These are phyloP conservation scores for Eilema depressum DNA, from an alignment of 2,888 invertebrate genomes.

Conservation along the genomic window DNA sequence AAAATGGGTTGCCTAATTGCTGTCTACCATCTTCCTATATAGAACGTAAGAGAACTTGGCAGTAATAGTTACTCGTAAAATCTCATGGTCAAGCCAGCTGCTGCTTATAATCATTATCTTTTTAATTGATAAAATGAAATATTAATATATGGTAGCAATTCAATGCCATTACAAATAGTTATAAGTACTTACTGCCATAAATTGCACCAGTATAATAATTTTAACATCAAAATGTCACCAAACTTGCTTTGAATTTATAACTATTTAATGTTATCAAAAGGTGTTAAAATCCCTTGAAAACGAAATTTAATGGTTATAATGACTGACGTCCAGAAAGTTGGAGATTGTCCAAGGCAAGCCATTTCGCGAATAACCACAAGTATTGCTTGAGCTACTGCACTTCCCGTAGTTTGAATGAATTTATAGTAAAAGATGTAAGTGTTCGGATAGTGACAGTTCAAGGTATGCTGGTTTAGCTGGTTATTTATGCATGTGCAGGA, in stretches of 20 bases:
- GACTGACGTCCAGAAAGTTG: conserved; percentile 53
- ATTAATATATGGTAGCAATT: not conserved
- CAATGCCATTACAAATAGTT: not conserved
- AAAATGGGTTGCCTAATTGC: too few species aligned
- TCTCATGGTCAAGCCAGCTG: not conserved
- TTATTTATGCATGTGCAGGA: conserved; percentile 50
- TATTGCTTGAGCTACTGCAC: conserved; percentile 37
- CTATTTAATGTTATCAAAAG: conserved; percentile 26
- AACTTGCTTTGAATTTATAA: conserved; percentile 8
- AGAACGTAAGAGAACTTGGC: not conserved
- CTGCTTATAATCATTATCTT: not conserved
- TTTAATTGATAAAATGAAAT: not conserved
- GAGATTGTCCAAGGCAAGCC: conserved; percentile 59
- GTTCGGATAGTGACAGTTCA: conserved; percentile 38
- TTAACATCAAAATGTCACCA: conserved; percentile 1
- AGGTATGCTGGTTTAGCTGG: conserved; percentile 54
- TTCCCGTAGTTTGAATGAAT: conserved; percentile 7
- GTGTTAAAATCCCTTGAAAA: conserved; percentile 40
- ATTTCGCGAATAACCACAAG: conserved; percentile 45
- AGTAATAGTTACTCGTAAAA: not conserved
- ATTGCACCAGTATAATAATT: conserved; percentile 3
- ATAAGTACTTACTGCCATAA: not conserved
- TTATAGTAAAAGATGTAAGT: conserved; percentile 16
- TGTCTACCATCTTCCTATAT: not conserved
- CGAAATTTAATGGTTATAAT: conserved; percentile 49